Evolutionary conservation across 2,113 vertebrate genomes (phyloP).

Genomic region (Charina bottae): DNA sequence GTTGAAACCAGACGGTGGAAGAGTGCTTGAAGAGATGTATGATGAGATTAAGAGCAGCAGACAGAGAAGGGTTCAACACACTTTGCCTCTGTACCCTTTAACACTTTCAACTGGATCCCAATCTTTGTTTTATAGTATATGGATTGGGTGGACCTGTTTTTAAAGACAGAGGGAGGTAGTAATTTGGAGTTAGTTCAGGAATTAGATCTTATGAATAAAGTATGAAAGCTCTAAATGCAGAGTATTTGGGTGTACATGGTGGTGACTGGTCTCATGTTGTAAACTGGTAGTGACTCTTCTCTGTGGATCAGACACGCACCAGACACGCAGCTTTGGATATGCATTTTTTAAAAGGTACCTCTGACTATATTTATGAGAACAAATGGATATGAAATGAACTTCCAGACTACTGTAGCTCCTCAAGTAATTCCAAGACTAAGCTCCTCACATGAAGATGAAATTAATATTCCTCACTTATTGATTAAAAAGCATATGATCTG

Average conservation of each 20-base stretch:
- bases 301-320: constrained; percentile 18
- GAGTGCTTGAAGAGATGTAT: background rate
- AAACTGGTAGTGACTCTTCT: background rate
- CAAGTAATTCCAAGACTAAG: constrained; percentile 64
- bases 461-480: constrained; percentile 64
- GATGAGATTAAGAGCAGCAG: background rate
- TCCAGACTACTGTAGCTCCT: constrained; percentile 66
- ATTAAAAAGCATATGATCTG: constrained; percentile 58
- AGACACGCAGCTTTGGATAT: constrained; percentile 70
- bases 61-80: background rate
- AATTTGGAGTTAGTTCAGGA: background rate
- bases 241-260: background rate
- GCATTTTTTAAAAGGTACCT: constrained; percentile 65
- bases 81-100: too few relatives aligned
- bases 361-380: constrained; percentile 72
- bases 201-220: background rate
- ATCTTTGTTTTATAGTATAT: background rate
- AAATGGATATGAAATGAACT: constrained; percentile 71
- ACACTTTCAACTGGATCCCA: background rate
- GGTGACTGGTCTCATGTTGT: background rate
- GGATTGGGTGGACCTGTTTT: background rate
- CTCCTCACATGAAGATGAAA: constrained; percentile 61
- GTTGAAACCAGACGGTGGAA: background rate
- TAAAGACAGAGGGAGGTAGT: background rate
- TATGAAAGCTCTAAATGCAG: background rate